Conservation (phyloP, 1,140 invertebrate species). For the Schmidtea mediterranea region DNA sequence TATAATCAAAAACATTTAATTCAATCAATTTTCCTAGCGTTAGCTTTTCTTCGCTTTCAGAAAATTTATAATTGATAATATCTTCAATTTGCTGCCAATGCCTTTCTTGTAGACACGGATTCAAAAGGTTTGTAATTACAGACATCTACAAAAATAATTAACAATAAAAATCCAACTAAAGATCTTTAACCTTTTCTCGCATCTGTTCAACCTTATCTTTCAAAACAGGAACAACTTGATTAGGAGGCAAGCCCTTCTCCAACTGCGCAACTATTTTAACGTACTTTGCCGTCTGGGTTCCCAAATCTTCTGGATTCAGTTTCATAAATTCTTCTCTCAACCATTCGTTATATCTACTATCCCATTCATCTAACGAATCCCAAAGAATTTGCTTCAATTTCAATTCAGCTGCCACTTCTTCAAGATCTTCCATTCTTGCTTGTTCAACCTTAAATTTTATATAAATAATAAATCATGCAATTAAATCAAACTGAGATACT, state of each 20-base stretch:
- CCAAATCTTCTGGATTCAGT: slow-evolving; percentile 42
- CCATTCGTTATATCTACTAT: slow-evolving; percentile 34
- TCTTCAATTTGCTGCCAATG: slow-evolving; percentile 26
- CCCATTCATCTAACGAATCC: slow-evolving; percentile 45
- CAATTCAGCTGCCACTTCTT: slow-evolving; percentile 44
- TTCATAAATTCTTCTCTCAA: slow-evolving; percentile 34
- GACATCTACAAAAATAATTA: slow-evolving; percentile 24
- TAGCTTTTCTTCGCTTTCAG: slow-evolving; percentile 15
- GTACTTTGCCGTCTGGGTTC: slow-evolving; percentile 35
- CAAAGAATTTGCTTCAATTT: slow-evolving; percentile 47
- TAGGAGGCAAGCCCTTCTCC: slow-evolving; percentile 37
- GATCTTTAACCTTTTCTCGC: slow-evolving; percentile 19
- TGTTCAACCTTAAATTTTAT: slow-evolving; percentile 37
- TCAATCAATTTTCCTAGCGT: slow-evolving; percentile 22
- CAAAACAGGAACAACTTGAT: slow-evolving; percentile 20
- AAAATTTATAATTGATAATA: slow-evolving; percentile 18
- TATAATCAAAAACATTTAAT: slow-evolving; percentile 37
- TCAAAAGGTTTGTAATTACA: slow-evolving; percentile 24
- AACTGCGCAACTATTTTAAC: slow-evolving; percentile 43
- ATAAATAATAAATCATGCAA: not conserved
- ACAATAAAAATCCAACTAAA: not conserved
- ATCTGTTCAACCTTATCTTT: slow-evolving; percentile 25
- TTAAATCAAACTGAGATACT: not conserved
- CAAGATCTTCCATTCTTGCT: slow-evolving; percentile 45
- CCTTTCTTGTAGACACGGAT: slow-evolving; percentile 20